phyloP scores from a whole-genome alignment of 2,888 invertebrate species.

The Eupithecia dodoneata region DNA sequence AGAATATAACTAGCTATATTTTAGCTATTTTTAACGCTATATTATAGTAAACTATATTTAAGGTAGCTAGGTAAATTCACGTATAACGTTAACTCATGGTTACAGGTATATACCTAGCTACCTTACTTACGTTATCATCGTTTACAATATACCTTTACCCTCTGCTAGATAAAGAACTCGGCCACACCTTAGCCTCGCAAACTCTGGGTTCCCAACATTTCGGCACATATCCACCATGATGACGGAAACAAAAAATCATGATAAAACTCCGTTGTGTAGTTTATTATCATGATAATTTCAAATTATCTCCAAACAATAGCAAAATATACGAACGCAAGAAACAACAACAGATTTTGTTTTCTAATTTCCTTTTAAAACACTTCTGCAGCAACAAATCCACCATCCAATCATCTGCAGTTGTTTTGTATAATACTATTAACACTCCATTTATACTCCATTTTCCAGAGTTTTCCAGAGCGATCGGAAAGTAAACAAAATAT shows the following conservation, averaged over 20 bases:
- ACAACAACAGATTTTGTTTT: background rate
- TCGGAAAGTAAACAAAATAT: slow-evolving; percentile 32
- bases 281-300: background rate
- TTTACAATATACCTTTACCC: too few species aligned
- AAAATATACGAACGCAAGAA: background rate
- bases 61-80: too few species aligned
- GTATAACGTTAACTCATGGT: too few species aligned
- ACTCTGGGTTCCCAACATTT: background rate
- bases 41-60: too few species aligned
- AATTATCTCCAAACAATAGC: background rate
- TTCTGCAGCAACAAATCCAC: slow-evolving; percentile 1
- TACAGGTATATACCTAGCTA: too few species aligned
- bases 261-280: too few species aligned
- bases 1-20: too few species aligned
- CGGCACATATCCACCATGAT: background rate
- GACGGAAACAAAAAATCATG: too few species aligned
- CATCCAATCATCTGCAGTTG: slow-evolving; percentile 13
- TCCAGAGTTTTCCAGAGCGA: slow-evolving; percentile 16
- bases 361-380: background rate
- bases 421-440: slow-evolving; percentile 21
- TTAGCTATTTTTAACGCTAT: too few species aligned
- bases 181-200: background rate
- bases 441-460: slow-evolving; percentile 32
- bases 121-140: too few species aligned
- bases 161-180: too few species aligned